Evolutionary conservation across 2,797 vertebrate genomes (phyloP), one percentile per base, ranked within the genome.

Genomic region (Crypturellus tataupa): DNA sequence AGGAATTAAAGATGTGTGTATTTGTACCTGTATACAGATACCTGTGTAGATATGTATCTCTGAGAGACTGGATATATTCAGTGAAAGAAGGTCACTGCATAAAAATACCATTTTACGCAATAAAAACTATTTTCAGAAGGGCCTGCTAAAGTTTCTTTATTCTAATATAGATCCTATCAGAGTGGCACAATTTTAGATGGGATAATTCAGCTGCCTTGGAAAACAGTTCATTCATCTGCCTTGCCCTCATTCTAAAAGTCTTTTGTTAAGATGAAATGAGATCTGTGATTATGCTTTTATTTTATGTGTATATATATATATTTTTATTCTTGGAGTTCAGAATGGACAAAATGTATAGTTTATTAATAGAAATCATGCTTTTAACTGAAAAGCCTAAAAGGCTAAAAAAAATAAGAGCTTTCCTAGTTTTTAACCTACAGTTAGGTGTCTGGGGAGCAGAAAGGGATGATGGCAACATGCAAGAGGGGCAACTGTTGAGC

Each of bases 41-140:
- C 5, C 46, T 47, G 21, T 47, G 21, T 59, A 8, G 17, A 75
- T 75, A 27, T 33, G 46, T 60, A 7, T 16, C 13, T 17, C 78
- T 58, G 51, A 81, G n/a, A 65, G 53, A 12, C 14, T 5, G 47
- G 62, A 16, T 49, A 7, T 14, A 47, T 33, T 92, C 14, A 47
- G 37, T 37, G 37, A 24, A 85, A 78, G 77, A 94, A 65, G 31
- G 37, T 14, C 46, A 65, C 14, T 62, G 35, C 42, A 49, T 72
- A 89, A 89, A 90, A 94, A 85, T 83, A 89, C 33, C 40, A 82
- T 83, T 90, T 87, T 71, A 39, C 78, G 76, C 65, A 55, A 71
- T 80, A 59, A 90, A 70, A 84, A 35, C 64, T 95, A 85, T 95
- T 95, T 95, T 90, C 95, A 25, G 89, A 90, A 87, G 89, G 87